Evolutionary conservation across 2,888 invertebrate species (phyloP).

Genomic region (Fissipunctia ypsillon): DNA sequence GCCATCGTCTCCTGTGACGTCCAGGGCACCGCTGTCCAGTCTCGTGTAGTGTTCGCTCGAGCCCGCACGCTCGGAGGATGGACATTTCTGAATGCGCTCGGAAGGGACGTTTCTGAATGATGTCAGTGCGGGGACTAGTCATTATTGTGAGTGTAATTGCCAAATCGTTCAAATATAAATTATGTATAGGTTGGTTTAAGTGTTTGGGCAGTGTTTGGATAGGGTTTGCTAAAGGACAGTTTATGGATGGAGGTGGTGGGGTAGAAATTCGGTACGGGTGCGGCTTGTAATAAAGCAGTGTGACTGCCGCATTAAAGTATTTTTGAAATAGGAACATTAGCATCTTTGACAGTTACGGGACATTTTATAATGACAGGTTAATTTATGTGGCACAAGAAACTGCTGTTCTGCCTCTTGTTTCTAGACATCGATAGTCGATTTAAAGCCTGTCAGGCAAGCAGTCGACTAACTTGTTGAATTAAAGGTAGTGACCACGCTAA

Average conservation of each 20-base stretch:
- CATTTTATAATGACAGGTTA: conserved; percentile 7
- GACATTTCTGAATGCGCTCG: conserved; percentile 67
- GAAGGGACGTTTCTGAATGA: conserved; percentile 71
- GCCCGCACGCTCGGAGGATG: conserved; percentile 79
- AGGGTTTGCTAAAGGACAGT: not conserved
- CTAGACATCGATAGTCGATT: not conserved
- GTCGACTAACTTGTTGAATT: conserved; percentile 57
- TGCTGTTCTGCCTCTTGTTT: not conserved
- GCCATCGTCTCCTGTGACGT: conserved; percentile 92
- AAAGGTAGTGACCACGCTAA: conserved; percentile 37
- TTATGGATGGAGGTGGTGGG: not conserved
- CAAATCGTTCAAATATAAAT: conserved; percentile 80
- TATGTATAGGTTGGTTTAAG: conserved; percentile 61
- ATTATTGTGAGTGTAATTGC: conserved; percentile 75
- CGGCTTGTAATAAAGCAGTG: not conserved
- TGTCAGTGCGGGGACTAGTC: conserved; percentile 70
- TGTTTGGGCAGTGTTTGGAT: conserved; percentile 57
- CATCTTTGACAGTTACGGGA: conserved; percentile 2
- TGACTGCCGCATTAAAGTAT: not conserved
- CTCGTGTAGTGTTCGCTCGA: conserved; percentile 91
- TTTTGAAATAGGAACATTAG: conserved; percentile 11
- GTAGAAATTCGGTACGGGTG: not conserved
- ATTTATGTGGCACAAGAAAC: not conserved
- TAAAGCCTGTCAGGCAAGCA: conserved; percentile 10
- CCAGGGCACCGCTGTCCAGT: conserved; percentile 92